These are phyloP conservation scores for Morinoia aosen DNA, from an alignment of 2,888 invertebrate genomes.

Conservation along the genomic window DNA sequence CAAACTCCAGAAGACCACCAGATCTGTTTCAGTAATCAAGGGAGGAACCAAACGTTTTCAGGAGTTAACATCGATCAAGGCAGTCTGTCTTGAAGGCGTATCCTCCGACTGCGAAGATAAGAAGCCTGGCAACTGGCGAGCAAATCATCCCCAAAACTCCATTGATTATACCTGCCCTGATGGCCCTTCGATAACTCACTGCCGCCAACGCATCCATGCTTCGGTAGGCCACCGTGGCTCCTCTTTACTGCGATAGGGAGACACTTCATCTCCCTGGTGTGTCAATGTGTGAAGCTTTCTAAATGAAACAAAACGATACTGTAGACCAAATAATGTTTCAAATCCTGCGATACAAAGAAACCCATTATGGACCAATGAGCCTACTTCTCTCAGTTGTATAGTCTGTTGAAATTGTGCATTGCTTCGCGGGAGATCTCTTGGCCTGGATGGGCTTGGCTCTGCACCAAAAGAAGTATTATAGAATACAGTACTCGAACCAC, in stretches of 20 bases:
- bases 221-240: neutral
- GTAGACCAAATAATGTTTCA: neutral
- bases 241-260: neutral
- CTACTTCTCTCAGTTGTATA: neutral
- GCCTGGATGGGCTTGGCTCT: neutral
- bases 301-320: neutral
- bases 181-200: conserved; percentile 33
- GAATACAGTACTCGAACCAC: neutral
- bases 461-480: neutral
- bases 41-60: neutral
- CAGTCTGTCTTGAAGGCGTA: conserved; percentile 31
- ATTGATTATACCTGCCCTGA: conserved; percentile 34
- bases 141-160: conserved; percentile 50
- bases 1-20: neutral
- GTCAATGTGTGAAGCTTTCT: neutral
- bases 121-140: conserved; percentile 21
- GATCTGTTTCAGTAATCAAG: neutral
- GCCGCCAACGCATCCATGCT: conserved; percentile 22
- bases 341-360: neutral
- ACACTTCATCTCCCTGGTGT: neutral
- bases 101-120: conserved; percentile 25
- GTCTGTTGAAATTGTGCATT: neutral
- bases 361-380: neutral
- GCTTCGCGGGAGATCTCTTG: neutral
- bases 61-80: conserved; percentile 34